A percentile compares a stretch with the other conserved stretches of the same genome.
Evolutionary conservation across 2,797 vertebrate species (phyloP).

Genomic region (Anabacerthia variegaticeps): DNA sequence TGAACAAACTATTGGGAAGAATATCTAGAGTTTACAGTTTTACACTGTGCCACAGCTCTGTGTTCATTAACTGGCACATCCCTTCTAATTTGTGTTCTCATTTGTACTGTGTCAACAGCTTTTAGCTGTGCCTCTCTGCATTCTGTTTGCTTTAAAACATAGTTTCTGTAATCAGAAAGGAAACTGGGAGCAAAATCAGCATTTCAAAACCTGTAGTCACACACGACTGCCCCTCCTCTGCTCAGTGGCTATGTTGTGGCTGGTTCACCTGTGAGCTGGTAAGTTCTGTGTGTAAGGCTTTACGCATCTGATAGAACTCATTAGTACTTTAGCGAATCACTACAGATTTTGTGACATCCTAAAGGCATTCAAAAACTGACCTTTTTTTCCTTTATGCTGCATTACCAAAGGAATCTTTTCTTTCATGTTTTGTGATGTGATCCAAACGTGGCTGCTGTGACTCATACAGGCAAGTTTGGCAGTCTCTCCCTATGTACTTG

Average conservation of each 20-base stretch:
- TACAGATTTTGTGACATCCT: background rate
- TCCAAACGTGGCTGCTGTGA: conserved; percentile 48
- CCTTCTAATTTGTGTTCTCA: conserved; percentile 77
- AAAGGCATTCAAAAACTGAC: background rate
- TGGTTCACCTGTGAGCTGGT: background rate
- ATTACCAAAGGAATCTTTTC: background rate
- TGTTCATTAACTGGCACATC: conserved; percentile 77
- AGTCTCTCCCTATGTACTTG: conserved; percentile 26
- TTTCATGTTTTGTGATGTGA: background rate
- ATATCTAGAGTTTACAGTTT: conserved; percentile 70
- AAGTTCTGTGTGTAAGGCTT: background rate
- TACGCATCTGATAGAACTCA: background rate
- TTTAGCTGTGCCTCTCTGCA: conserved; percentile 73
- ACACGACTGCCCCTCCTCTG: background rate
- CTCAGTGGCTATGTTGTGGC: background rate
- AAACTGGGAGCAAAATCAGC: background rate
- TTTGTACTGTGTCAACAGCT: conserved; percentile 79
- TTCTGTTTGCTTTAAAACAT: conserved; percentile 73
- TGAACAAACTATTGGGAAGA: conserved; percentile 8
- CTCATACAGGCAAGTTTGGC: conserved; percentile 55
- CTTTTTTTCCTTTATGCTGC: background rate
- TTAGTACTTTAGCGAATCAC: background rate
- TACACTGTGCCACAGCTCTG: conserved; percentile 74
- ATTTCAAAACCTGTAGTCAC: background rate
- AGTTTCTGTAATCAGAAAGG: conserved; percentile 1